These are phyloP conservation scores for Zele albiditarsus DNA, from an alignment of 2,888 invertebrate genomes.

Conservation along the genomic window DNA sequence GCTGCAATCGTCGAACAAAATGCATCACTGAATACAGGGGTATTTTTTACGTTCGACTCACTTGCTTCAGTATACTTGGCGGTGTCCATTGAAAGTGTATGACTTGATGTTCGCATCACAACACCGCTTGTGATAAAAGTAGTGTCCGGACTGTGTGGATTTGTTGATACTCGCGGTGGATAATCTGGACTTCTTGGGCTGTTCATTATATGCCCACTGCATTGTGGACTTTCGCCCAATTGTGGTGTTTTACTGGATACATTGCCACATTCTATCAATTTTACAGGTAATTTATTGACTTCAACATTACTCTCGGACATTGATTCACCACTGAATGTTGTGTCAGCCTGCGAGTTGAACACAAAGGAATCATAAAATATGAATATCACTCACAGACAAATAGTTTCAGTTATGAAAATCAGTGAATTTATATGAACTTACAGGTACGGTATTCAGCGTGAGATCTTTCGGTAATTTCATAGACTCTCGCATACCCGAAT, in stretches of 20 bases:
- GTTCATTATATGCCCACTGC: constrained; percentile 60
- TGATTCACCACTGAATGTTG: constrained; percentile 52
- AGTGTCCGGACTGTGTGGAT: constrained; percentile 60
- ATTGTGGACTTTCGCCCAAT: constrained; percentile 66
- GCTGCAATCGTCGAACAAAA: not conserved
- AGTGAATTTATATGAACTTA: not conserved
- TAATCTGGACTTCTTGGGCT: constrained; percentile 70
- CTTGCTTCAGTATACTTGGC: constrained; percentile 51
- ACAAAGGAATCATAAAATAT: not conserved
- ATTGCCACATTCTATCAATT: constrained; percentile 61
- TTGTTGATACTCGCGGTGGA: constrained; percentile 64
- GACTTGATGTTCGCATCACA: constrained; percentile 20
- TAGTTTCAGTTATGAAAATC: too few species aligned
- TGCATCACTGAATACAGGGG: constrained; percentile 14
- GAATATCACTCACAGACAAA: not conserved
- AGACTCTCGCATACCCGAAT: not conserved
- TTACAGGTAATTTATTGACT: constrained; percentile 49
- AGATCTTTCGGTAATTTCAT: not conserved
- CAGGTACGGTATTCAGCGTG: not conserved
- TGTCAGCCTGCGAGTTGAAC: constrained; percentile 53
- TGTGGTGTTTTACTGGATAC: constrained; percentile 65
- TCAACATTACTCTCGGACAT: constrained; percentile 41
- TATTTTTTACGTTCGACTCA: constrained; percentile 4
- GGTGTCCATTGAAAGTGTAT: constrained; percentile 51
- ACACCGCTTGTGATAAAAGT: constrained; percentile 51